Conservation (phyloP, 2,113 vertebrate species). For the Mastomys coucha region DNA sequence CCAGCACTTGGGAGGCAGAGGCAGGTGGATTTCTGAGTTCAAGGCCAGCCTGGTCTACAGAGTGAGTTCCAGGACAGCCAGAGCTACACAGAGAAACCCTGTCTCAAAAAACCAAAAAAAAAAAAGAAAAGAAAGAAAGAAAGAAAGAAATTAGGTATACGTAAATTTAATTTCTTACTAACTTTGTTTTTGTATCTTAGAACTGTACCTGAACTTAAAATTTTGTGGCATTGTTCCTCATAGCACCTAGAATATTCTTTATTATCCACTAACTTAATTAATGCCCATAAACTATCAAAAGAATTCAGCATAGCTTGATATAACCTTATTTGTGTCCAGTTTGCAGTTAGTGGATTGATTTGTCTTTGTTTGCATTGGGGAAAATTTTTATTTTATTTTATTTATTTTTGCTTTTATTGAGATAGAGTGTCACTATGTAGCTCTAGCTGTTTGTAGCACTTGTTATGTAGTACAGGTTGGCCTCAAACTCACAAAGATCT, state of each 20-base stretch:
- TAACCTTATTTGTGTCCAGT: neutral
- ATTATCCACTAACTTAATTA: constrained; percentile 6
- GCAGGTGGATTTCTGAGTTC: no score
- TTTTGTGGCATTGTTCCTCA: constrained; percentile 3
- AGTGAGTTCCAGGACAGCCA: no score
- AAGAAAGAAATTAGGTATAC: neutral
- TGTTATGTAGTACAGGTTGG: neutral
- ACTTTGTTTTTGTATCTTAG: neutral
- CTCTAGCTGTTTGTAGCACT: neutral
- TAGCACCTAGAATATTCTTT: neutral
- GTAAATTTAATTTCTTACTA: neutral
- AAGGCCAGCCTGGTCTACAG: no score
- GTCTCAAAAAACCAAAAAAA: no score
- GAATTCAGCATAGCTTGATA: constrained; percentile 7
- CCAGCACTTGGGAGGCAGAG: no score
- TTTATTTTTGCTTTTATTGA: neutral
- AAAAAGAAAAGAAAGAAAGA: no score
- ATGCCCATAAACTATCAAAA: constrained; percentile 5
- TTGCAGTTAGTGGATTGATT: neutral
- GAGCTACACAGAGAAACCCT: no score
- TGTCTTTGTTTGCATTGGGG: constrained; percentile 21
- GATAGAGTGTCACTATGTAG: neutral
- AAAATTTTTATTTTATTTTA: constrained; percentile 28
- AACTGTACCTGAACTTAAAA: neutral
- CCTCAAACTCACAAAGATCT: neutral